Percentiles rank a stretch among this genome's conserved stretches.
phyloP scores from a whole-genome alignment of 2,888 invertebrate genomes.

The Nomada ruficornis region DNA sequence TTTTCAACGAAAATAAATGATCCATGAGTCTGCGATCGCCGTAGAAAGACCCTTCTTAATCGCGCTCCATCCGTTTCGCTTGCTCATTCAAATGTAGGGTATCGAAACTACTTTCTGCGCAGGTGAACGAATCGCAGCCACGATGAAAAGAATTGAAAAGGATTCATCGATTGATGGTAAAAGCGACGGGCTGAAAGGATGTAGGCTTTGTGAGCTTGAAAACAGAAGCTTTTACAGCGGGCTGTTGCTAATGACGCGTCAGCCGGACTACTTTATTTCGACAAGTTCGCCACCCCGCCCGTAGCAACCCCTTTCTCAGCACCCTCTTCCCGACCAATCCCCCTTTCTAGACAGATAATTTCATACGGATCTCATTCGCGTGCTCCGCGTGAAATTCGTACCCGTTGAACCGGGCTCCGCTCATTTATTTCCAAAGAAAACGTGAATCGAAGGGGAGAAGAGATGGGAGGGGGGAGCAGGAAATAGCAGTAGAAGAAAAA shows the following conservation, averaged over 20 bases:
- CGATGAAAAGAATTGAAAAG: conserved; percentile 36
- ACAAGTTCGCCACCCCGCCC: conserved; percentile 45
- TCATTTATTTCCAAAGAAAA: conserved; percentile 53
- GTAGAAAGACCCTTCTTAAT: conserved; percentile 22
- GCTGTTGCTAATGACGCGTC: conserved; percentile 70
- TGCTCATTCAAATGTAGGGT: conserved; percentile 6
- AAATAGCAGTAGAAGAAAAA: conserved; percentile 65
- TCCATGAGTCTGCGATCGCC: background rate
- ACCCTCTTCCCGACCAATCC: conserved; percentile 20
- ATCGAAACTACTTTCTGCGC: conserved; percentile 20
- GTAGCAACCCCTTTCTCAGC: conserved; percentile 46
- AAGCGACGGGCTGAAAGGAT: conserved; percentile 33
- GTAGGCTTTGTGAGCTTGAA: conserved; percentile 45
- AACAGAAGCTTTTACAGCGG: conserved; percentile 56
- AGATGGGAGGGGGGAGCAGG: conserved; percentile 26
- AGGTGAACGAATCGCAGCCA: conserved; percentile 46
- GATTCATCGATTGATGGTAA: conserved; percentile 39
- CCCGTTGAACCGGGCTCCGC: conserved; percentile 44
- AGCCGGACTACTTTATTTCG: conserved; percentile 52
- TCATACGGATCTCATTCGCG: conserved; percentile 62
- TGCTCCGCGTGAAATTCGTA: conserved; percentile 60
- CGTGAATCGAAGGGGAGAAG: background rate
- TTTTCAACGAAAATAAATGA: conserved; percentile 36
- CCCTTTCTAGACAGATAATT: conserved; percentile 60
- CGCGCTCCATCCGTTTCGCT: conserved; percentile 26